Base-by-base conservation (phyloP, 2,113 vertebrate genomes). In the Catharus fuscescens region DNA sequence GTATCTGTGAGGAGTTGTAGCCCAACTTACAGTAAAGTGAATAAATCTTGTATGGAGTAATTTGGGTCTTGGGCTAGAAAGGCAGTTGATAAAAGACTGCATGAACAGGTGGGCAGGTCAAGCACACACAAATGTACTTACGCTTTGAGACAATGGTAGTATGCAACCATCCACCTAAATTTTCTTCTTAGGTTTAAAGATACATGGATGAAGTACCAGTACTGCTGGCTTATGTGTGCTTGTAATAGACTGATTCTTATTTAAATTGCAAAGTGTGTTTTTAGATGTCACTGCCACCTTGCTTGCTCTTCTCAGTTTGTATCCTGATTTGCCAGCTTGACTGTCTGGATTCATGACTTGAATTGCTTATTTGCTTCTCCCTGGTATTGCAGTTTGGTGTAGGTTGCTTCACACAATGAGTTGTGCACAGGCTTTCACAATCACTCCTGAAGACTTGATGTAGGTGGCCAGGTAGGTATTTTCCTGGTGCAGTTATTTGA, bases 201-300 rank as follows among this genome's bases (percentile, higher is more conserved):
- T 85, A 45, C 5, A 69, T 72, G 80, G 60, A 71, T 91, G 84
- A 85, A 77, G 57, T 78, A 88, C 71, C 60, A 60, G 73, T 86
- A 31, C 57, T 91, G 80, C 73, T 93, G 86, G 61, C 60, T 26
- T 82, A 65, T 90, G 66, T 80, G 54, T 59, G 45, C 84, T 88
- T 80, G 70, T 85, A 94, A 91, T 91, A 95, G 91, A 82, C 81
- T 50, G 73, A 73, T 94, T 85, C 84, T 87, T 95, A 95, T 73
- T 93, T 95, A 82, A 97, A 92, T 93, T 92, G 91, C 90, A 85
- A 87, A 95, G 66, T 40, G 52, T 88, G 78, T 95, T 92, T 96
- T 88, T 85, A 88, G 87, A 83, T 96, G 84, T 96, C 26, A 18
- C 20, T 87, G 73, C 92, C 84, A 92, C 94, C 95, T 91, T 95